phyloP scores from a whole-genome alignment of 2,113 vertebrate genomes.

The Hydropotes inermis region DNA sequence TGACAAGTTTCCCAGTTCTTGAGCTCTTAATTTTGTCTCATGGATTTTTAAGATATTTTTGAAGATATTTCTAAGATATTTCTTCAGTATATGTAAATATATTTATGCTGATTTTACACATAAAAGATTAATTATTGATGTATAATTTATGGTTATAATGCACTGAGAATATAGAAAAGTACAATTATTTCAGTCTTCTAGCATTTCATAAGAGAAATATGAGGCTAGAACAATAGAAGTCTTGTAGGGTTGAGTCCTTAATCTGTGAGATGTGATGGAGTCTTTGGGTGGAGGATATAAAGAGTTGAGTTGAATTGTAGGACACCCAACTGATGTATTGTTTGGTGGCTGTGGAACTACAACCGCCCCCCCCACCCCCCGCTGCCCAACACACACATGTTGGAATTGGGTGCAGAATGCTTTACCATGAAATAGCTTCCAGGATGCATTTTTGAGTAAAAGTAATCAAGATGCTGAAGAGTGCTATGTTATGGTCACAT shows the following conservation, averaged over 20 bases:
- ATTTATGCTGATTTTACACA: background rate
- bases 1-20: background rate
- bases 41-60: background rate
- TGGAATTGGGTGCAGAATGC: background rate
- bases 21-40: background rate
- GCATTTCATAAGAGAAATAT: background rate
- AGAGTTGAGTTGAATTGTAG: background rate
- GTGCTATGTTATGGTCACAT: accelerated
- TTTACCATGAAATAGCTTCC: background rate
- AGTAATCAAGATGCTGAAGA: background rate
- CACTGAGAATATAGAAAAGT: background rate
- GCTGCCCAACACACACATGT: background rate
- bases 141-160: background rate
- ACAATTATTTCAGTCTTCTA: background rate
- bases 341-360: background rate
- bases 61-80: background rate
- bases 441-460: background rate
- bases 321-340: background rate
- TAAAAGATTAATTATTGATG: background rate
- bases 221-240: background rate
- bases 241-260: background rate
- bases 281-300: background rate
- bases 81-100: background rate
- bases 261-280: background rate
- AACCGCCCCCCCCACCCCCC: accelerated